A percentile compares a stretch with the other conserved stretches of the same genome.
phyloP scores from a whole-genome alignment of 2,888 invertebrate species.

The Pseudococcus viburni region DNA sequence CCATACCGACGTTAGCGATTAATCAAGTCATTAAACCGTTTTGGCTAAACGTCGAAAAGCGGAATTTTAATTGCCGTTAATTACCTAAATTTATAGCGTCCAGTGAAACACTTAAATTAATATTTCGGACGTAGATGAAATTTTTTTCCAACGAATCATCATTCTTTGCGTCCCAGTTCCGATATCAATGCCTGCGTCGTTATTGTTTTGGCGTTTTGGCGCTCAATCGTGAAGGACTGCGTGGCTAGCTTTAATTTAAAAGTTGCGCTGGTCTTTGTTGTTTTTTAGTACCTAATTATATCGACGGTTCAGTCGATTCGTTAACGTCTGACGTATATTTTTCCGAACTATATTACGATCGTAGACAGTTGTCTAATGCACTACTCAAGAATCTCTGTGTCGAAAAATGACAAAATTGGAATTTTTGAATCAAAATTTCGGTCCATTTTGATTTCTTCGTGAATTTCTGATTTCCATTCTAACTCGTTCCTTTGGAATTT shows the following conservation, averaged over 20 bases:
- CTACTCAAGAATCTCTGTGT: no score
- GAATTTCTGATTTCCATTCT: no score
- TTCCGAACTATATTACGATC: no score
- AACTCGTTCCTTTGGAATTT: no score
- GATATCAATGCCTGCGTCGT: not conserved
- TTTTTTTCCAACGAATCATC: not conserved
- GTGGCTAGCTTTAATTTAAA: not conserved
- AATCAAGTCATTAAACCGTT: conserved; percentile 48
- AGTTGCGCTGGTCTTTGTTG: not conserved
- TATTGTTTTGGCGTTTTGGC: not conserved
- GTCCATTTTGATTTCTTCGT: no score
- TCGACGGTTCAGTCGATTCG: not conserved
- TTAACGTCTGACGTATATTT: not conserved
- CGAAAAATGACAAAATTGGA: no score
- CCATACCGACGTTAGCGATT: not conserved
- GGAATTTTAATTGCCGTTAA: conserved; percentile 53
- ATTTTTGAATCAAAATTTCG: no score
- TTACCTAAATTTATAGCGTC: conserved; percentile 44
- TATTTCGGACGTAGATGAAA: not conserved
- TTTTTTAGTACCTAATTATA: not conserved
- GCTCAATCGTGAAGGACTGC: not conserved
- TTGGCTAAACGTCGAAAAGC: not conserved
- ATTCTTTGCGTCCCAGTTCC: conserved; percentile 8
- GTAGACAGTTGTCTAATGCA: not conserved
- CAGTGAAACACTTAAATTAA: conserved; percentile 10